Evolutionary conservation across 1,140 invertebrate species (phyloP).

Genomic region (Drosophila neocordata): DNA sequence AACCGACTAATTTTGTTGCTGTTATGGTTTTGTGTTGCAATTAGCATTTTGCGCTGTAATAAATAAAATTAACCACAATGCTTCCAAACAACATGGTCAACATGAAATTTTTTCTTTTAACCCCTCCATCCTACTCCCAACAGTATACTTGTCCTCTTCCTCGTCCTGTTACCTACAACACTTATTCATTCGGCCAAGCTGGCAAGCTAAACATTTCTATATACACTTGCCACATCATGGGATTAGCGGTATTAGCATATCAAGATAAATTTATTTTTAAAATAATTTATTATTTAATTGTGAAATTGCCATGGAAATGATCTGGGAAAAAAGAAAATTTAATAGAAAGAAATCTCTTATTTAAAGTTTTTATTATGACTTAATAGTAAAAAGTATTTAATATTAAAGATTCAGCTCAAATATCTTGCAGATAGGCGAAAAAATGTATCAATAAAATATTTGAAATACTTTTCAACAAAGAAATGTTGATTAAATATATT

Average conservation of each 20-base stretch:
- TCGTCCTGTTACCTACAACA: not conserved
- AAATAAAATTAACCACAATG: conserved; percentile 75
- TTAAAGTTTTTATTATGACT: too few species aligned
- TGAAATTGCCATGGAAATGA: too few species aligned
- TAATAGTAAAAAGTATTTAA: too few species aligned
- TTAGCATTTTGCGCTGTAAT: conserved; percentile 71
- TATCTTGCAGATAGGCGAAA: too few species aligned
- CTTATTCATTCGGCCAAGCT: not conserved
- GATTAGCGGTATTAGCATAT: not conserved
- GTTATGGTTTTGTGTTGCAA: conserved; percentile 50
- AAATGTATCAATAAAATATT: too few species aligned
- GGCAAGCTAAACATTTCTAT: not conserved
- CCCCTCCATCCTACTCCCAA: not conserved
- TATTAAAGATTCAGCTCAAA: too few species aligned
- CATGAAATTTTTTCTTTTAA: conserved; percentile 23
- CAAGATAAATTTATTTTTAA: not conserved
- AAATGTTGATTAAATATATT: too few species aligned
- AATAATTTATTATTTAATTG: too few species aligned
- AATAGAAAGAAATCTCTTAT: too few species aligned
- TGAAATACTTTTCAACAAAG: too few species aligned
- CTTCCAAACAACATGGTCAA: conserved; percentile 51
- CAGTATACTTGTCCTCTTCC: not conserved
- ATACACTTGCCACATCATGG: not conserved
- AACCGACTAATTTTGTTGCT: conserved; percentile 44
- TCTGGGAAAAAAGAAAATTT: too few species aligned